Evolutionary conservation across 2,113 vertebrate genomes (phyloP).

Genomic region (Gavialis gangeticus): DNA sequence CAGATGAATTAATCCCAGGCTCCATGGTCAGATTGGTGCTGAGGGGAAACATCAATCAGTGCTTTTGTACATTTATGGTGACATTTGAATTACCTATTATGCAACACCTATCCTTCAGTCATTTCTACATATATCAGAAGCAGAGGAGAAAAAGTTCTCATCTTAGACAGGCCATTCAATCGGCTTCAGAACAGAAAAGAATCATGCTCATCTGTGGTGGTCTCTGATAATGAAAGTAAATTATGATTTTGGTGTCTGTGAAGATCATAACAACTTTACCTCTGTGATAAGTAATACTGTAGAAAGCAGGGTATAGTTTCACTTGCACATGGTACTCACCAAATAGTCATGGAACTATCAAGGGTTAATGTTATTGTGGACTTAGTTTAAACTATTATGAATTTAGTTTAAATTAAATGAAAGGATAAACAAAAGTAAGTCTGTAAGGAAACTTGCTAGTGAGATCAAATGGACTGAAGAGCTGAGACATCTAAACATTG

Average conservation of each 20-base stretch:
- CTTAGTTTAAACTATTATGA: too few relatives aligned
- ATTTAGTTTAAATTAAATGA: too few relatives aligned
- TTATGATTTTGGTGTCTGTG: background rate
- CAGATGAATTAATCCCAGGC: slow-evolving; percentile 17
- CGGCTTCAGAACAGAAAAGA: background rate
- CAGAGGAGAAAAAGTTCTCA: background rate
- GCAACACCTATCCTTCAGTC: background rate
- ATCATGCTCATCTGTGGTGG: background rate
- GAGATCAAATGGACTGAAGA: too few relatives aligned
- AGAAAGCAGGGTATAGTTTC: background rate
- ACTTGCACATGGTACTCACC: background rate
- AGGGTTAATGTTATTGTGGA: too few relatives aligned
- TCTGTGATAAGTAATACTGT: background rate
- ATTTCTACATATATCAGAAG: background rate
- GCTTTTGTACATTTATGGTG: background rate
- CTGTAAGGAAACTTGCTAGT: too few relatives aligned
- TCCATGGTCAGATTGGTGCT: background rate
- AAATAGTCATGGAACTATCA: too few relatives aligned
- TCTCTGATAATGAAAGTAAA: background rate
- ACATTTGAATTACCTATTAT: background rate
- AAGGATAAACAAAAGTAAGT: too few relatives aligned
- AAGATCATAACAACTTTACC: background rate
- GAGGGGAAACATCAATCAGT: slow-evolving; percentile 44
- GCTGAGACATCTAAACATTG: too few relatives aligned
- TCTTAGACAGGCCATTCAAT: background rate